Conservation (phyloP, 2,888 invertebrate genomes). For the Crematogaster levior region DNA sequence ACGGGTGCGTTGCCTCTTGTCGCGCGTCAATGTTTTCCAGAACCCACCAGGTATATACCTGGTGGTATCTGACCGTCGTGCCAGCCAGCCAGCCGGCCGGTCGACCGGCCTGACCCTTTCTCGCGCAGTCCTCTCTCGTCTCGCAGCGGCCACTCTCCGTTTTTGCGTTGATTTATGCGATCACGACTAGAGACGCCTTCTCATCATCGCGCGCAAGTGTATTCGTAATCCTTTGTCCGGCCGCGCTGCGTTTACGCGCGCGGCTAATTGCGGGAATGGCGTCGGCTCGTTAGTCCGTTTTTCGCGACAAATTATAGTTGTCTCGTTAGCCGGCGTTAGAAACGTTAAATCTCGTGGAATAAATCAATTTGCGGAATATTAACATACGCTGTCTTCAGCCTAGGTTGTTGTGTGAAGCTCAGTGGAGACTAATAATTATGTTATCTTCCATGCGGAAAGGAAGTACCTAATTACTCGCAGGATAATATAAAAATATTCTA, state of each 20-base stretch:
- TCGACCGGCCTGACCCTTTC: constrained; percentile 38
- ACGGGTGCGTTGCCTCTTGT: constrained; percentile 79
- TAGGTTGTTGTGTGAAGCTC: not conserved
- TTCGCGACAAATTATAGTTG: constrained; percentile 47
- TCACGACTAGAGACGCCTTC: constrained; percentile 69
- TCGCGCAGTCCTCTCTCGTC: constrained; percentile 33
- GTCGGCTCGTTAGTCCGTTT: constrained; percentile 49
- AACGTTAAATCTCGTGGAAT: constrained; percentile 26
- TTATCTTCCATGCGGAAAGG: not conserved
- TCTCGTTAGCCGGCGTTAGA: constrained; percentile 40
- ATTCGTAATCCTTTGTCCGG: constrained; percentile 58
- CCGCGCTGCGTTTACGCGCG: constrained; percentile 46
- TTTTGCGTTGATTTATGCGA: constrained; percentile 76
- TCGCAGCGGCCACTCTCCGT: constrained; percentile 58
- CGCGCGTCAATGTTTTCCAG: constrained; percentile 82
- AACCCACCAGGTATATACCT: constrained; percentile 78
- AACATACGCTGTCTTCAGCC: constrained; percentile 7
- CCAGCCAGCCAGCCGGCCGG: constrained; percentile 20
- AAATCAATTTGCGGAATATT: constrained; percentile 49
- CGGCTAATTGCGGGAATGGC: constrained; percentile 48
- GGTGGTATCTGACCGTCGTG: constrained; percentile 30
- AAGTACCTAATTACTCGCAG: constrained; percentile 6
- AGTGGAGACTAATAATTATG: not conserved
- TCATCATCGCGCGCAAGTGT: constrained; percentile 60
- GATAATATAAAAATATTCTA: not conserved